These are phyloP conservation scores for Cantharis lateralis DNA, from an alignment of 2,888 invertebrate genomes.

Conservation along the genomic window DNA sequence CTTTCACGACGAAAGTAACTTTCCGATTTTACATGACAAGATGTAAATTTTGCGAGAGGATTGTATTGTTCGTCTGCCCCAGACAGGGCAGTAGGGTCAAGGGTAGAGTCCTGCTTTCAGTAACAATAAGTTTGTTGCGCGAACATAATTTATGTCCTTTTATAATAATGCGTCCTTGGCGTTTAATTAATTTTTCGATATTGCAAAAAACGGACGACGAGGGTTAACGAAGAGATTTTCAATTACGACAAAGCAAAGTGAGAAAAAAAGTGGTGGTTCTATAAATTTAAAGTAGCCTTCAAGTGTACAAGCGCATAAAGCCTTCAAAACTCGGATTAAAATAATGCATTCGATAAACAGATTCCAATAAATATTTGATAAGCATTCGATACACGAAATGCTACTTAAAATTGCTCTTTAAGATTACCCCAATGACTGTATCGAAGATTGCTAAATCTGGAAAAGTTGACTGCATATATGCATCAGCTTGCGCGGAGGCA, in stretches of 20 bases:
- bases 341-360: constrained; percentile 54
- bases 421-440: constrained; percentile 19
- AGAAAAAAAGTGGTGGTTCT: neutral
- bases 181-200: neutral
- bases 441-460: neutral
- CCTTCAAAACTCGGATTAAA: constrained; percentile 54
- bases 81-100: constrained; percentile 3
- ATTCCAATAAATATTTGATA: constrained; percentile 57
- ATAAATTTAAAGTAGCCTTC: constrained; percentile 51
- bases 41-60: neutral
- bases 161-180: neutral
- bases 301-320: constrained; percentile 53
- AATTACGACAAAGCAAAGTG: neutral
- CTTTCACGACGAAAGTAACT: neutral
- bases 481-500: neutral
- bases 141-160: neutral
- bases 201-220: neutral
- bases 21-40: neutral
- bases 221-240: neutral
- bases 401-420: constrained; percentile 54
- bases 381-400: constrained; percentile 54
- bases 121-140: neutral
- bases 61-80: neutral
- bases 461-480: no score
- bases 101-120: neutral